Conservation (phyloP, 2,113 vertebrate species). For the Pelodiscus sinensis region DNA sequence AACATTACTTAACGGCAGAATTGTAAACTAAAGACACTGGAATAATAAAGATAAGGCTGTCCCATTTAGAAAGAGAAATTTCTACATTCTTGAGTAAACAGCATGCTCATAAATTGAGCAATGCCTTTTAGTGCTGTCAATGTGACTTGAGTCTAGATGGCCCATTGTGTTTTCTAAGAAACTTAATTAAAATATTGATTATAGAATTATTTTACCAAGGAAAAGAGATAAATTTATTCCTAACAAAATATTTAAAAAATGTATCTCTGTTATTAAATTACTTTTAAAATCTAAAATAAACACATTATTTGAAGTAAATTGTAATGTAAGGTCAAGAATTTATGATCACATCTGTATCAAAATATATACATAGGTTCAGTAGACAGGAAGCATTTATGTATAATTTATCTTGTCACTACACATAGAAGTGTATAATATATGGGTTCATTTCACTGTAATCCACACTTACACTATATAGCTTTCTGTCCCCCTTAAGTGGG, state of each 20-base stretch:
- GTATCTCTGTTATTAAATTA: not conserved
- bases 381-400: not conserved
- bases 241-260: conserved; percentile 36
- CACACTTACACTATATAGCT: not conserved
- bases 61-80: conserved; percentile 77
- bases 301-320: not conserved
- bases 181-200: conserved; percentile 76
- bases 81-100: conserved; percentile 76
- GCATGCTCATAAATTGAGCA: conserved; percentile 64
- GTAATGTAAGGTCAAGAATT: not conserved
- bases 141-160: conserved; percentile 51
- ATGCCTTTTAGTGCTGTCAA: conserved; percentile 63
- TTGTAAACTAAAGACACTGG: conserved; percentile 75
- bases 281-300: conserved; percentile 15
- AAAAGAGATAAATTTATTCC: conserved; percentile 50
- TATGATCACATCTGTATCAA: not conserved
- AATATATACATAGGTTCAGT: not conserved
- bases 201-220: conserved; percentile 60
- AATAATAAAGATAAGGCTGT: conserved; percentile 79
- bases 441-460: not conserved
- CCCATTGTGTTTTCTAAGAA: conserved; percentile 67
- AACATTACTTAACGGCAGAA: conserved; percentile 70
- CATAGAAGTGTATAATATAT: not conserved
- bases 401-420: not conserved
- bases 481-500: not conserved